phyloP scores from a whole-genome alignment of 2,113 vertebrate genomes.

The Lonchura striata region DNA sequence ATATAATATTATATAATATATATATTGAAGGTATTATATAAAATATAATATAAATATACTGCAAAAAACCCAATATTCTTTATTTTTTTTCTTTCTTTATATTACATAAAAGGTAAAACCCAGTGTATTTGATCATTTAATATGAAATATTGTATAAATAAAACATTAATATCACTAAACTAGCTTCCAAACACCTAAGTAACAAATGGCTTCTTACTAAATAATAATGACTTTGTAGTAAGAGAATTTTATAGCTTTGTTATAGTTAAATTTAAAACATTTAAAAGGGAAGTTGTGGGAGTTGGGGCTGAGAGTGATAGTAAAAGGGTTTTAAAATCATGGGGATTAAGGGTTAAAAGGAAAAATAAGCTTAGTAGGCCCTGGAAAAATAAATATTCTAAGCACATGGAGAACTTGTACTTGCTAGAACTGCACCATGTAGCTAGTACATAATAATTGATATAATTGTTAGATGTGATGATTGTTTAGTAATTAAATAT shows the following conservation, averaged over 20 bases:
- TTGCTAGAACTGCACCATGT: too few relatives aligned
- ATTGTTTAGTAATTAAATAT: too few relatives aligned
- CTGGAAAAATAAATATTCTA: too few relatives aligned
- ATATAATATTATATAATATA: too few relatives aligned
- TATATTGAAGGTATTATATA: not conserved
- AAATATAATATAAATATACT: too few relatives aligned
- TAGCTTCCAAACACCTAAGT: not conserved
- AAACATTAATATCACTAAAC: not conserved
- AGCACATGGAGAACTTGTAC: too few relatives aligned
- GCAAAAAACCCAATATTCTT: not conserved
- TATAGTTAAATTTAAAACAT: not conserved
- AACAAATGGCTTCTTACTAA: not conserved
- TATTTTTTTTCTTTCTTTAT: not conserved
- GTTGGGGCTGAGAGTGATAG: too few relatives aligned
- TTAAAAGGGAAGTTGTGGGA: not conserved
- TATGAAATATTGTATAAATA: not conserved
- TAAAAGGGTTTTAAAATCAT: too few relatives aligned
- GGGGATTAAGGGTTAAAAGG: too few relatives aligned
- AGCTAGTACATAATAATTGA: too few relatives aligned
- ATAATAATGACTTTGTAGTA: not conserved
- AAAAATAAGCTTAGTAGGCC: too few relatives aligned
- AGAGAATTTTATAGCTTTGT: not conserved
- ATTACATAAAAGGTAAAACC: not conserved
- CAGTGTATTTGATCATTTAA: not conserved
- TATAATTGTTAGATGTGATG: too few relatives aligned